Percentiles rank a stretch among this genome's conserved stretches.
These are phyloP conservation scores for Heliothis peltigera DNA, from an alignment of 2,888 invertebrate genomes.

Conservation along the genomic window DNA sequence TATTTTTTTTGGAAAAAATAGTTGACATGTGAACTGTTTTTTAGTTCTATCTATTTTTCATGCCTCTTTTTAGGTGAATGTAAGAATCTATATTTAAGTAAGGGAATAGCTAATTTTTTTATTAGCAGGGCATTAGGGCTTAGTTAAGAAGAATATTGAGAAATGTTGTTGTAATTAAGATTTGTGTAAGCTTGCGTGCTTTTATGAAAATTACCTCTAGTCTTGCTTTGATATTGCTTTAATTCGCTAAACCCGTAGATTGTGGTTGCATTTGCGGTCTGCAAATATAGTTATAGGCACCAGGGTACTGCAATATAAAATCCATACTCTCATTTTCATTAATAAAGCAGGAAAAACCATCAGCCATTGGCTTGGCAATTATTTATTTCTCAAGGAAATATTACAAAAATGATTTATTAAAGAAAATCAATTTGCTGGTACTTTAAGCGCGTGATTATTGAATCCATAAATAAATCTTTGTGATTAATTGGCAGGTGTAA, in stretches of 20 bases:
- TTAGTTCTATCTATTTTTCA: too few species aligned
- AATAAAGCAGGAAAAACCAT: background rate
- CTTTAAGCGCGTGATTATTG: background rate
- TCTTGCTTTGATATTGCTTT: slow-evolving; percentile 4
- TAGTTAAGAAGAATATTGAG: background rate
- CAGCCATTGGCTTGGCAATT: background rate
- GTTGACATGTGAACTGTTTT: too few species aligned
- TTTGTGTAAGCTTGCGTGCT: background rate
- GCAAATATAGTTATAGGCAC: background rate
- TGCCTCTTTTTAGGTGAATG: too few species aligned
- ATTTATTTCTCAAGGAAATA: slow-evolving; percentile 9
- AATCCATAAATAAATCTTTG: slow-evolving; percentile 17
- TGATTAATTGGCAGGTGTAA: slow-evolving; percentile 8
- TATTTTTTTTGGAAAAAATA: too few species aligned
- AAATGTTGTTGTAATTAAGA: background rate
- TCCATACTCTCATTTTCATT: background rate
- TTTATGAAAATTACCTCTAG: background rate
- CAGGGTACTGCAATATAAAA: background rate
- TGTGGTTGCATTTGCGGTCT: slow-evolving; percentile 15
- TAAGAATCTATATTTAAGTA: too few species aligned
- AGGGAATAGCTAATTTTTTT: too few species aligned
- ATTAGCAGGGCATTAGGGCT: too few species aligned
- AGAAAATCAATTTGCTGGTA: background rate
- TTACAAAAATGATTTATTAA: slow-evolving; percentile 1
- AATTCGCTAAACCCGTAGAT: slow-evolving; percentile 6